Conservation (phyloP, 2,888 invertebrate genomes). For the Gordius sp. region DNA sequence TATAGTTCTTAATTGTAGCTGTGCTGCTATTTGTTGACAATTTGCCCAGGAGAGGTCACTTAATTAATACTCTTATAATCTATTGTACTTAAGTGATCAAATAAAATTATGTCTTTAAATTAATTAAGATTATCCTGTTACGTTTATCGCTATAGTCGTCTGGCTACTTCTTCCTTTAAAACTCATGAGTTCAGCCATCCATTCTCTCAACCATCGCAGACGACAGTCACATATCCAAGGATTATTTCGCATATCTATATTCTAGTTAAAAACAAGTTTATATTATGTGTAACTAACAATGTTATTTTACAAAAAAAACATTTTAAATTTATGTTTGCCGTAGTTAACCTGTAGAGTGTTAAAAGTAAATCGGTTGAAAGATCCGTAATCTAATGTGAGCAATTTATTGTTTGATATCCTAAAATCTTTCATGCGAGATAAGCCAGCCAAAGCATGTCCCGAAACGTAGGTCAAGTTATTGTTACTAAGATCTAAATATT, state of each 20-base stretch:
- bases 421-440: not conserved
- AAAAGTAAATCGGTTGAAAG: not conserved
- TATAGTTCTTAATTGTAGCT: too few species aligned
- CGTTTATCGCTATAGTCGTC: too few species aligned
- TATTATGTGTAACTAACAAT: not conserved
- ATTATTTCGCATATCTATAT: not conserved
- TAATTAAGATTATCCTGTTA: too few species aligned
- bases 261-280: not conserved
- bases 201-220: not conserved
- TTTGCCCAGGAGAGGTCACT: too few species aligned
- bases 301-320: not conserved
- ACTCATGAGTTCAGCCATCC: not conserved
- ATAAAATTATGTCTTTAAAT: too few species aligned
- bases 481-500: not conserved
- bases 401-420: not conserved
- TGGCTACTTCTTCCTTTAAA: too few species aligned
- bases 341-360: not conserved
- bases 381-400: not conserved
- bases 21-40: too few species aligned
- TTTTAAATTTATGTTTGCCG: not conserved
- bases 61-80: too few species aligned
- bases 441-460: constrained; percentile 4
- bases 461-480: constrained; percentile 9
- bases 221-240: constrained; percentile 15
- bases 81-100: too few species aligned